Evolutionary conservation across 2,797 vertebrate genomes (phyloP).

Genomic region (Phoxinus dragarum): DNA sequence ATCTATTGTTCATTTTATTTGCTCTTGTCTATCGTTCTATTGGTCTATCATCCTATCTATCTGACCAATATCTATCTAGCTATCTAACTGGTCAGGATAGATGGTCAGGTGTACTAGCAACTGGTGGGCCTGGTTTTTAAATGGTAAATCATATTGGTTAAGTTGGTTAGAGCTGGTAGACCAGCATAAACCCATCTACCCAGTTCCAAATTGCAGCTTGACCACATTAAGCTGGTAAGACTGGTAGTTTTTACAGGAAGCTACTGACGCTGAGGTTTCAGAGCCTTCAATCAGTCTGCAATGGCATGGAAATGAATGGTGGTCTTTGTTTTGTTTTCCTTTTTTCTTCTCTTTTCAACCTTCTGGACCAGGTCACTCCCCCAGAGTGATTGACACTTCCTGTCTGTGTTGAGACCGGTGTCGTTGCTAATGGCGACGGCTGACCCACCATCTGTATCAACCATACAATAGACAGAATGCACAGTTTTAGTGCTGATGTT

Average conservation of each 20-base stretch:
- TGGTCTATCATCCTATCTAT: not conserved
- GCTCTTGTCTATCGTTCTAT: not conserved
- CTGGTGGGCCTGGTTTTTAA: not conserved
- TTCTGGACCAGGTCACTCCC: not conserved
- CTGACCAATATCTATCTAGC: constrained; percentile 3
- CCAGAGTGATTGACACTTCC: constrained; percentile 20
- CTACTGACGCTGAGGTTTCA: not conserved
- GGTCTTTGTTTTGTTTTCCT: not conserved
- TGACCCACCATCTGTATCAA: constrained; percentile 12
- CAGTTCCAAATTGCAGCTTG: not conserved
- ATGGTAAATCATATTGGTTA: not conserved
- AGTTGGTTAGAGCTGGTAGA: not conserved
- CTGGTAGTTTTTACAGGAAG: not conserved
- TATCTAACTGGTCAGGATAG: not conserved
- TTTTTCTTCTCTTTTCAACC: not conserved
- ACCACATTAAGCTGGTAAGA: not conserved
- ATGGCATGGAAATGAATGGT: not conserved
- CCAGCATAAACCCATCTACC: not conserved
- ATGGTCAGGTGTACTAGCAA: not conserved
- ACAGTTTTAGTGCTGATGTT: not conserved
- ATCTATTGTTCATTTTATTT: not conserved
- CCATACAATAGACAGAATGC: constrained; percentile 10
- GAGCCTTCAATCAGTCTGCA: not conserved
- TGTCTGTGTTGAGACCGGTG: not conserved
- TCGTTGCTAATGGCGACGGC: constrained; percentile 16